These are phyloP conservation scores for Zaprionus inermis DNA, from an alignment of 1,140 invertebrate genomes.

Conservation along the genomic window DNA sequence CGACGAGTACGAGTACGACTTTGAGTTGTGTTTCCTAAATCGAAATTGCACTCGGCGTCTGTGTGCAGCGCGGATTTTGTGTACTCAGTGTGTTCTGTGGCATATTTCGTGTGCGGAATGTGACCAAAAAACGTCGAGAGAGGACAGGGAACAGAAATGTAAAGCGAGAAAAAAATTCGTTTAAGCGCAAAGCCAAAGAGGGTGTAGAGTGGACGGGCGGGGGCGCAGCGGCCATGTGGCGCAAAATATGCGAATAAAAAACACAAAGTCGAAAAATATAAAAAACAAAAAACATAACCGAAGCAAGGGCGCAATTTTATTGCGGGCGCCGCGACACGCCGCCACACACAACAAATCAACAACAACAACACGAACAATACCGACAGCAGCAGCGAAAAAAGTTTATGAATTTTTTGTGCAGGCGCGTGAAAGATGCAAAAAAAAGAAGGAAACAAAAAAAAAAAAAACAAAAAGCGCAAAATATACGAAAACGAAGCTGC, in stretches of 20 bases:
- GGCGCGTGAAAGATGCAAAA: slow-evolving; percentile 80
- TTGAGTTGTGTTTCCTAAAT: slow-evolving; percentile 26
- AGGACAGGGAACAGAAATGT: slow-evolving; percentile 13
- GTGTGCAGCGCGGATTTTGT: slow-evolving; percentile 47
- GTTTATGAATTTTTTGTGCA: slow-evolving; percentile 83
- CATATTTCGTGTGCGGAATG: slow-evolving; percentile 48
- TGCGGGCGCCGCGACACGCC: slow-evolving; percentile 49
- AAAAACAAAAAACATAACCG: slow-evolving; percentile 20
- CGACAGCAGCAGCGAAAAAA: slow-evolving; percentile 52
- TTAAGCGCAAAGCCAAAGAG: slow-evolving; percentile 55
- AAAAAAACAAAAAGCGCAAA: no score
- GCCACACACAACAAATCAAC: slow-evolving; percentile 33
- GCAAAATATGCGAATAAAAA: slow-evolving; percentile 81
- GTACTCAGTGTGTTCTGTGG: slow-evolving; percentile 42
- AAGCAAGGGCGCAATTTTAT: slow-evolving; percentile 73
- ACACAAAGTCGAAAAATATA: slow-evolving; percentile 63
- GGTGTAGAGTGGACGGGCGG: not conserved
- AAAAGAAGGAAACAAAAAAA: no score
- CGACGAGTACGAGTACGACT: slow-evolving; percentile 13
- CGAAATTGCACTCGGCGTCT: slow-evolving; percentile 45
- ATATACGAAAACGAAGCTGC: slow-evolving; percentile 36
- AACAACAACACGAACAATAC: slow-evolving; percentile 21
- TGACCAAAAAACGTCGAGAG: slow-evolving; percentile 43
- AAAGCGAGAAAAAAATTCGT: slow-evolving; percentile 51
- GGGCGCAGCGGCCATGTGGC: slow-evolving; percentile 67